Evolutionary conservation across 2,888 invertebrate species (phyloP), one percentile per base, ranked within the genome.

Genomic region (Scaptomyza cyrtandrae): DNA sequence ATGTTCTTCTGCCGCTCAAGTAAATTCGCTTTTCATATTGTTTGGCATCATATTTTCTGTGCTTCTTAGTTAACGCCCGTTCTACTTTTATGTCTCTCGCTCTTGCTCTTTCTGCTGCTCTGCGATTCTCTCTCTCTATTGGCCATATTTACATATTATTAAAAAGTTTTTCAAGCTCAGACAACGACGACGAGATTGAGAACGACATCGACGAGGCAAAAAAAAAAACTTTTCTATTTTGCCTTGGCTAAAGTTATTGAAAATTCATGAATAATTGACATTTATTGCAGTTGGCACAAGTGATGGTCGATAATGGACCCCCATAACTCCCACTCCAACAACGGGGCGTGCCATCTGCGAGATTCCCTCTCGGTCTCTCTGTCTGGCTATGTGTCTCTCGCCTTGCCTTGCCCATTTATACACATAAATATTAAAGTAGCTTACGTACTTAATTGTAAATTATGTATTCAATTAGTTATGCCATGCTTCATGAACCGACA

Each of bases 201-300:
- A 54, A 62, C 49, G 53, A 39, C 55, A 44, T 67, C 59, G 49
- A 46, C 16, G 16, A 10, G 16, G 41, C 56, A 57, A 52, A 52
- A 55, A 67, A 49, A 49, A 46, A 83, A 83, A 85, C 78, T 81
- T 81, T 81, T 83, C 81, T 82, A 81, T 84, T 81, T 82, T 75
- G 68, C 75, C 80, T 52, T 52, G 54, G 63, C 76, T 67, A 80
- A 78, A 84, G 83, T 86, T 86, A 84, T 84, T 86, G 83, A 84
- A 84, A 86, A 86, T 83, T 84, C 83, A 83, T 84, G 83, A 84
- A 84, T 86, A 84, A 84, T 84, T 84, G 84, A 84, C 86, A 86
- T 84, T 84, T 86, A 84, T 84, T 84, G 86, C 86, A 86, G 84
- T 84, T 86, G 84, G 83, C 83, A 85, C 86, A 85, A 85, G 70